Evolutionary conservation across 2,113 vertebrate species (phyloP).

Genomic region (Lampris incognitus): DNA sequence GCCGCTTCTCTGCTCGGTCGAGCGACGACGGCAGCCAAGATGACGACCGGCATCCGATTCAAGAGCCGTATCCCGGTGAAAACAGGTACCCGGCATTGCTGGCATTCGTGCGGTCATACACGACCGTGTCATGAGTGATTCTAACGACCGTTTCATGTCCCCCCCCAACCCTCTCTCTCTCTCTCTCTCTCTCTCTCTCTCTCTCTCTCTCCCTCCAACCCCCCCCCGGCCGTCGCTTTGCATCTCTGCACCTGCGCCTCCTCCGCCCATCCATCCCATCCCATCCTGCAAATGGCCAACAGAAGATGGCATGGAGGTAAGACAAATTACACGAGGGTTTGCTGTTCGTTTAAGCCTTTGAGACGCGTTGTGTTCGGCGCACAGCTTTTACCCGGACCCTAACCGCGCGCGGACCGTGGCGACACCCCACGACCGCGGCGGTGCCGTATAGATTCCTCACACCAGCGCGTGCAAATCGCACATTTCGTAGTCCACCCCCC

Average conservation of each 20-base stretch:
- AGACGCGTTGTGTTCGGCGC: background rate
- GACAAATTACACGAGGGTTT: slow-evolving; percentile 10
- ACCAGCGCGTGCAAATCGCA: no score
- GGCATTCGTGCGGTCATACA: background rate
- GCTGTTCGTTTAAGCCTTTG: background rate
- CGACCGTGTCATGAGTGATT: background rate
- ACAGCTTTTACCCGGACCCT: background rate
- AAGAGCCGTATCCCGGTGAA: slow-evolving; percentile 91
- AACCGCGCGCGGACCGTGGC: background rate
- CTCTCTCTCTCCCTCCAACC: slow-evolving; percentile 47
- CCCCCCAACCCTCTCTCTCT: slow-evolving; percentile 48
- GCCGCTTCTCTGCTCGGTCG: slow-evolving; percentile 46
- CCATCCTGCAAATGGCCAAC: slow-evolving; percentile 31
- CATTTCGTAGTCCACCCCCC: no score
- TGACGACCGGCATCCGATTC: slow-evolving; percentile 92
- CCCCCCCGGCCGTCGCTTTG: slow-evolving; percentile 65
- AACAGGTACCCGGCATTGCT: slow-evolving; percentile 85
- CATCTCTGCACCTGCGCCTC: slow-evolving; percentile 79
- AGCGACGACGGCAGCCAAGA: slow-evolving; percentile 74
- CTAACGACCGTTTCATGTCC: slow-evolving; percentile 51
- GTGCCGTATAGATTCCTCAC: no score
- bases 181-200: slow-evolving; percentile 69
- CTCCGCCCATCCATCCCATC: slow-evolving; percentile 51
- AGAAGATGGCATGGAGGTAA: slow-evolving; percentile 83
- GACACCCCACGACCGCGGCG: no score